Conservation (phyloP, 2,113 vertebrate genomes). For the Nettapus auritus region DNA sequence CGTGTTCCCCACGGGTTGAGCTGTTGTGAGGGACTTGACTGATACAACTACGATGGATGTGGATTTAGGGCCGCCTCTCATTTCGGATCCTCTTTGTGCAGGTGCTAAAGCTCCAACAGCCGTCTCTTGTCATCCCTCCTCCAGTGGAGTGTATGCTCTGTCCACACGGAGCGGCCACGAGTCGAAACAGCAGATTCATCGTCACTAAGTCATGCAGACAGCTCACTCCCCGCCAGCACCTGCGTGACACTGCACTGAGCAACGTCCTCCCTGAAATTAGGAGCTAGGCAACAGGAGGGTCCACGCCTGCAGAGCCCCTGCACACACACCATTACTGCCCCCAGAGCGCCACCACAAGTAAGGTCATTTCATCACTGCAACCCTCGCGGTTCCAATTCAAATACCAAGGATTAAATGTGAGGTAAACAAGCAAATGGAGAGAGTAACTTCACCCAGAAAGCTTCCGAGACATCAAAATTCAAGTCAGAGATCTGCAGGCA, state of each 20-base stretch:
- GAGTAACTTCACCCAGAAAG: background rate
- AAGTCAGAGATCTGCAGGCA: background rate
- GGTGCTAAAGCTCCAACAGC: background rate
- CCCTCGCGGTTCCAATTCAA: background rate
- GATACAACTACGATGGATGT: background rate
- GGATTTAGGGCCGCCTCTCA: background rate
- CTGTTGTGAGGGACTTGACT: background rate
- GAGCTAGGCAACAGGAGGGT: background rate
- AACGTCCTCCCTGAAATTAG: background rate
- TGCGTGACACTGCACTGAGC: rapidly evolving
- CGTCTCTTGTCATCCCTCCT: background rate
- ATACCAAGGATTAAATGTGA: background rate
- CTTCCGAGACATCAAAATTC: background rate
- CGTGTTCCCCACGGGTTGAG: background rate
- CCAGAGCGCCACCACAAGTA: background rate
- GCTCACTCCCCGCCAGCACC: background rate
- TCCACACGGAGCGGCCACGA: background rate
- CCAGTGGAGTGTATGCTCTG: background rate
- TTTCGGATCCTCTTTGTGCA: background rate
- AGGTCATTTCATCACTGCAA: background rate
- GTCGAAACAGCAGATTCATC: background rate
- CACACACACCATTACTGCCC: background rate
- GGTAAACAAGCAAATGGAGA: background rate
- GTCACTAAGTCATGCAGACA: background rate
- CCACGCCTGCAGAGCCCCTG: background rate